These are phyloP conservation scores for Brachystomella parvula DNA, from an alignment of 1,140 invertebrate species.

Conservation along the genomic window DNA sequence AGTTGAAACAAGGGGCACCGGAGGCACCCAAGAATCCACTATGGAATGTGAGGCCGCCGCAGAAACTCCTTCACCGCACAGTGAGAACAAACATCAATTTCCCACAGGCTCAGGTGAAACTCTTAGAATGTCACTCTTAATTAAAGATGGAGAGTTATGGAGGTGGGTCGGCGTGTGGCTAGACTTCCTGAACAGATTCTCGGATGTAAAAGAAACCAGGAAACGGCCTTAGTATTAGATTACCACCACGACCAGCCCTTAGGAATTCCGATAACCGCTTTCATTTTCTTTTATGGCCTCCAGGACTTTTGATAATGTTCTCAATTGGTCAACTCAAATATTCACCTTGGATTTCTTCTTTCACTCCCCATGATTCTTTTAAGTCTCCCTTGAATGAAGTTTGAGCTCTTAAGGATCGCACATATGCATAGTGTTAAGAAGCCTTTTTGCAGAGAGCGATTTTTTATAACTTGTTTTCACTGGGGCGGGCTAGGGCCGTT, in stretches of 20 bases:
- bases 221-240: too few relatives aligned
- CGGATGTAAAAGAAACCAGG: too few relatives aligned
- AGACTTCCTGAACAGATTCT: conserved; percentile 11
- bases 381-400: too few relatives aligned
- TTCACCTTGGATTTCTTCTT: too few relatives aligned
- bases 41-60: conserved; percentile 85
- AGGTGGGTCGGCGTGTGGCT: neutral
- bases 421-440: too few relatives aligned
- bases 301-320: neutral
- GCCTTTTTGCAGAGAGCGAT: too few relatives aligned
- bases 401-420: too few relatives aligned
- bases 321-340: too few relatives aligned
- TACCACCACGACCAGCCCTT: too few relatives aligned
- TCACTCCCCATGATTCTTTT: too few relatives aligned
- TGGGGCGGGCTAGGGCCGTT: too few relatives aligned
- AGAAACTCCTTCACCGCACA: conserved; percentile 78
- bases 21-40: conserved; percentile 80
- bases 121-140: conserved; percentile 26
- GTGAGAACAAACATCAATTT: conserved; percentile 94
- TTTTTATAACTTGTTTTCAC: too few relatives aligned
- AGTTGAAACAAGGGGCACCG: conserved; percentile 74
- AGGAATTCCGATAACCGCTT: neutral
- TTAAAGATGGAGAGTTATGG: conserved; percentile 32
- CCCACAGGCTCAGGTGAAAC: conserved; percentile 62
- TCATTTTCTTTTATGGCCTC: neutral